A percentile compares a stretch with the other conserved stretches of the same genome.
These are phyloP conservation scores for Rhaphigaster nebulosa DNA, from an alignment of 2,888 invertebrate genomes.

Conservation along the genomic window DNA sequence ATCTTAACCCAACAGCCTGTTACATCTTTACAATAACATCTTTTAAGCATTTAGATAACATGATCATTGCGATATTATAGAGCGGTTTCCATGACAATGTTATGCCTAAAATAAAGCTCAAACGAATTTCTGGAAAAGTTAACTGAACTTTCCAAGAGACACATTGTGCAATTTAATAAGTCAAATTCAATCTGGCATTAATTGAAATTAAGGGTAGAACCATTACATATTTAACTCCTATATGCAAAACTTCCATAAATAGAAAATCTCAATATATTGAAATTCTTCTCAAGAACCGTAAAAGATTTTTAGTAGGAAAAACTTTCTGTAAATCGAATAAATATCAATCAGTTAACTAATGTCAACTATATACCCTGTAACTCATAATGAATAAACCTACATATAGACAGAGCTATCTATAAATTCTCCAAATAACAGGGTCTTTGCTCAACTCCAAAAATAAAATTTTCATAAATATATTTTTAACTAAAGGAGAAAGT, in stretches of 20 bases:
- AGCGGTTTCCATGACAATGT: neutral
- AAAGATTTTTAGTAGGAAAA: no score
- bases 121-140: neutral
- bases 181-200: neutral
- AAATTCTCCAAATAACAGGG: neutral
- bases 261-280: no score
- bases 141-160: neutral
- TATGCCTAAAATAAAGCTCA: neutral
- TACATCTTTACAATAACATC: neutral
- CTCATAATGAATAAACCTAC: neutral
- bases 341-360: neutral
- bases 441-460: conserved; percentile 25
- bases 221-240: no score
- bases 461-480: neutral
- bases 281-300: no score
- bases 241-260: no score
- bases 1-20: neutral
- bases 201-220: no score
- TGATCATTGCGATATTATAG: no score
- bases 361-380: neutral
- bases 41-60: no score
- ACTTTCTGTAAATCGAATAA: no score
- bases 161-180: neutral
- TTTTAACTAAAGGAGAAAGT: neutral
- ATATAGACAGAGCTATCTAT: neutral